These are phyloP conservation scores for Phoebastria nigripes DNA, from an alignment of 2,797 vertebrate genomes.

Conservation along the genomic window DNA sequence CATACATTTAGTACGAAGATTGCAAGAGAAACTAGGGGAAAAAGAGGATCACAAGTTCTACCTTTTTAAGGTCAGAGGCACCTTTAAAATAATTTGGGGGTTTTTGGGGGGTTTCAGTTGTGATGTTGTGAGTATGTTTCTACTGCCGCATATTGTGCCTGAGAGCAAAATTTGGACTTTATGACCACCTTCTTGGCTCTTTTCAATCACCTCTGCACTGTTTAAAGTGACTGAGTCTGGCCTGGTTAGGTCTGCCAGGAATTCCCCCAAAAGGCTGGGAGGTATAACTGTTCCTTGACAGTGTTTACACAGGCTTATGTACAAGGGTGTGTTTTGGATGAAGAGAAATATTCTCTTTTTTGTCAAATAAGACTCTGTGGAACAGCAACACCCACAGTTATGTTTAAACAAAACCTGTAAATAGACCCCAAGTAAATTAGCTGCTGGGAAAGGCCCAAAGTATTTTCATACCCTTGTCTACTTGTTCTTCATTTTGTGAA, in stretches of 20 bases:
- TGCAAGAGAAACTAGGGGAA: conserved; percentile 87
- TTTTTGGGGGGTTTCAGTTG: not conserved
- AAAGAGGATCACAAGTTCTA: conserved; percentile 83
- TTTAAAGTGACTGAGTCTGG: not conserved
- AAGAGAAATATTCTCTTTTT: not conserved
- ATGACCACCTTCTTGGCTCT: not conserved
- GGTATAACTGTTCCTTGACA: not conserved
- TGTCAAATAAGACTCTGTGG: not conserved
- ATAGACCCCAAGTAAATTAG: not conserved
- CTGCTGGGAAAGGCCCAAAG: not conserved
- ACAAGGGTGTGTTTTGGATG: not conserved
- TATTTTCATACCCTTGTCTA: not conserved
- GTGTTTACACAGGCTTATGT: not conserved
- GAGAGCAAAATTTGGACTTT: not conserved
- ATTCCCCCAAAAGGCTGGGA: not conserved
- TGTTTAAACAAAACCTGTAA: not conserved
- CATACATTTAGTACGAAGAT: conserved; percentile 80
- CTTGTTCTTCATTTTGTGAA: not conserved
- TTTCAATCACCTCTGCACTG: not conserved
- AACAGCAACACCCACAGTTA: not conserved
- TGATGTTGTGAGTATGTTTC: not conserved
- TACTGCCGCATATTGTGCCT: not conserved
- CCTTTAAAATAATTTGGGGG: not conserved
- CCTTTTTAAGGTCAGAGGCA: conserved; percentile 85
- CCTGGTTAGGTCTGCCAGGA: not conserved